Evolutionary conservation across 2,113 vertebrate species (phyloP), one percentile per base, ranked within the genome.

Genomic region (Dasypus novemcinctus): DNA sequence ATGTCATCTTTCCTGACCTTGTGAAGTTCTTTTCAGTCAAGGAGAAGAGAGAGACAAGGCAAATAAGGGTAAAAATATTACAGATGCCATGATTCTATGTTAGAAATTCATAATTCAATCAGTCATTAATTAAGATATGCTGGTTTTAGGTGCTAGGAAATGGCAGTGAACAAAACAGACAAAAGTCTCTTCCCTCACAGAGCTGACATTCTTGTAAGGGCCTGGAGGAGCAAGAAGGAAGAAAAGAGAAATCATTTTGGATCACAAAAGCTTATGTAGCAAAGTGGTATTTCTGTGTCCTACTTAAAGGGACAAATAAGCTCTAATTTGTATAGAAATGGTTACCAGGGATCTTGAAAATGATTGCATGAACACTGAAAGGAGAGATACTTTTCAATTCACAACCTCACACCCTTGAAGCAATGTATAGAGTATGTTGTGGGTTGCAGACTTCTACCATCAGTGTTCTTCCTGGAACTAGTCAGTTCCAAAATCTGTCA

Each of bases 401-500:
- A 21, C 87, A 75, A 66, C 33, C 31, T 69, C 31, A 3, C 3
- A 63, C 41, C 7, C 68, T 64, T 18, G 52, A 87, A 64, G 25
- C n/a, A 43, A 83, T 38, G 15, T 6, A 8, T 27, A 21, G 29
- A 14, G 7, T 38, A 21, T 72, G 33, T 57, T 27, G n/a, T 36
- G 49, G 27, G 20, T 36, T 66, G 64, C 36, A 66, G 25, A 9
- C 66, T 80, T 72, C 59, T 15, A 84, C 63, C 80, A 0, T 71
- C 14, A 63, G 27, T n/a, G 7, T 59, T 52, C 57, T 75, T 83
- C 88, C 43, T 76, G 79, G 31, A 76, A 61, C 38, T 49, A 95
- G 72, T 9, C 46, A 90, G 36, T 89, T 93, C 59, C 59, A 61
- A 68, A 93, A 90, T 14, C 71, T 78, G 54, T 90, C 95, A 87